These are phyloP conservation scores for Meandrina meandrites DNA, from an alignment of 92 coral and sea anemone genomes.

Conservation along the genomic window DNA sequence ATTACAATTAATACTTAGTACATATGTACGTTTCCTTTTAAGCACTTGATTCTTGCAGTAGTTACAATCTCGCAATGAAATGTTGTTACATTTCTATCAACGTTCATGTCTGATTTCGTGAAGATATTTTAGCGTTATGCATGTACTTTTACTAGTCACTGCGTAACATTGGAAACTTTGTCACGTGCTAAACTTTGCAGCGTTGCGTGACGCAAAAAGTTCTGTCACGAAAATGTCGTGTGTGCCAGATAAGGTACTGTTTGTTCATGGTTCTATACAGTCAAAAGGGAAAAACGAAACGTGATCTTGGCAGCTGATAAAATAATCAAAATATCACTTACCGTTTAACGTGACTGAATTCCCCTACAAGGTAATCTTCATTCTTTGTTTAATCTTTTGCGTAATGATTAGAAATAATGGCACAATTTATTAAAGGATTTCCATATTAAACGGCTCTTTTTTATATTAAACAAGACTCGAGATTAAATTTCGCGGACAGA, in stretches of 20 bases:
- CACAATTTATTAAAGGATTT: neutral
- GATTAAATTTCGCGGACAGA: neutral
- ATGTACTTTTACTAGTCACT: neutral
- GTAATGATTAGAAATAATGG: neutral
- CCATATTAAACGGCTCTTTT: neutral
- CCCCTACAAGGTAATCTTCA: neutral
- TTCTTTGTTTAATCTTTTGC: neutral
- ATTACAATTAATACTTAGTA: neutral
- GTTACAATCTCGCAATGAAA: neutral
- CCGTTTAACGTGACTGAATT: neutral
- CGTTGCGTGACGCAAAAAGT: neutral
- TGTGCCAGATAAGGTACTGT: neutral
- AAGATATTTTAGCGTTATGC: neutral
- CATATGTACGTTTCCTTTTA: neutral
- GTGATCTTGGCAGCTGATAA: too few species aligned
- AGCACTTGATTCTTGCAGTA: neutral
- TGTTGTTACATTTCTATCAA: neutral
- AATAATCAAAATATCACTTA: neutral
- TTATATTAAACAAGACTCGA: neutral
- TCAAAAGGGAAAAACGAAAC: neutral
- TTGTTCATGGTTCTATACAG: neutral
- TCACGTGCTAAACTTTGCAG: neutral
- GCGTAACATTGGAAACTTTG: neutral
- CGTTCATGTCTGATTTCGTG: neutral
- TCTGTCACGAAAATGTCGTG: neutral